Base-by-base conservation (phyloP, 2,113 vertebrate genomes). In the Eupsittula cactorum region DNA sequence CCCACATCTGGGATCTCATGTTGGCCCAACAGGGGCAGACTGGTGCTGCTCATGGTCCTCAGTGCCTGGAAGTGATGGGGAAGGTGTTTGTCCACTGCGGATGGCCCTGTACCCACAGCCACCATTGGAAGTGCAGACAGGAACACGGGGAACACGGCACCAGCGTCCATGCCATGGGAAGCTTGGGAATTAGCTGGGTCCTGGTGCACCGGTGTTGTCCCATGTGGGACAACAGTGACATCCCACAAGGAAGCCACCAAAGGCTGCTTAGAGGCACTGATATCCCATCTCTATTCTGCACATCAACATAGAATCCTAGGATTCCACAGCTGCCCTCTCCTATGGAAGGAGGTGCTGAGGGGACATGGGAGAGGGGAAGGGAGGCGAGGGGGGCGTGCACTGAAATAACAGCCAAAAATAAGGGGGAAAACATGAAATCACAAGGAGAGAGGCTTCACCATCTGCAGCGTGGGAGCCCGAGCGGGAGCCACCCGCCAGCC, bases 391-490 rank as follows among this genome's bases (percentile, higher is more conserved):
- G 83, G 91, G 52, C 5, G 46, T 2, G 86, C 50, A 70, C 68
- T 3, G 42, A 98, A 97, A 94, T 97, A 97, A 94, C 81, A 81
- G 70, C 80, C 87, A 29, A 92, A 57, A 92, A 79, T n/a, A 76
- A 52, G 57, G 59, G n/a, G n/a, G 33, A 63, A 57, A 46, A 52
- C 57, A 46, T 20, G 16, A 67, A 88, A 88, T 93, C 89, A 53
- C 21, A 84, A 95, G 70, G 93, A 46, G 33, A 91, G 95, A 95
- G 96, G 94, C 83, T 93, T 91, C 75, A 29, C 97, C 97, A 96
- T 97, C 97, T 98, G 97, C 50, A 16, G 10, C 8, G 97, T 95
- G 91, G 97, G 97, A 29, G 73, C 92, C 3, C 2, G 85, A 96
- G 89, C 50, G 78, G 77, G 35, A 55, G 91, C 93, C 17, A 47